Evolutionary conservation across 1,140 invertebrate species (phyloP).

Genomic region (Bombus confusus): DNA sequence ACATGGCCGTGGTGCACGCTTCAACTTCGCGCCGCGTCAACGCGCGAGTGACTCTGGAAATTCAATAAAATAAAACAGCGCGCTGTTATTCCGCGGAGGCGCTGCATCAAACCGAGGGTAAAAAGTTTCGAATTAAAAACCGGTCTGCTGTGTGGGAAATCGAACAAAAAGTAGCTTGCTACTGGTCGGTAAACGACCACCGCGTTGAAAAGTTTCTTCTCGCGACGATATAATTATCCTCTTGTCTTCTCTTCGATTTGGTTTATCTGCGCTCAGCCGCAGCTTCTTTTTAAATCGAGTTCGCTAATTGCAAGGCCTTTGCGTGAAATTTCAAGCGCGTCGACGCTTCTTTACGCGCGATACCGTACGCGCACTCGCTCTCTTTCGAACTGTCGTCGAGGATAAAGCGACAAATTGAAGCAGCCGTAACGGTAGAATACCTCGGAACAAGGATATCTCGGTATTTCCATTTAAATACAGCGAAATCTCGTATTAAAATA

Average conservation of each 20-base stretch:
- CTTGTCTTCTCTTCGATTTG: background rate
- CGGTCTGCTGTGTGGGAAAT: background rate
- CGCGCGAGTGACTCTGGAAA: background rate
- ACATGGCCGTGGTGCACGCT: background rate
- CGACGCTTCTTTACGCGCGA: no score
- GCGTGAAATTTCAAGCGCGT: no score
- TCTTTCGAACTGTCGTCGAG: no score
- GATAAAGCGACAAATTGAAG: no score
- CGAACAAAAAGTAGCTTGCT: background rate
- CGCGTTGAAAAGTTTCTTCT: background rate
- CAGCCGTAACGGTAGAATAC: no score
- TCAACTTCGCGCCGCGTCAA: background rate
- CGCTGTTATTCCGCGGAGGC: background rate
- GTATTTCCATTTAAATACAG: no score
- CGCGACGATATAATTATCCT: background rate
- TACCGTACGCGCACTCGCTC: no score
- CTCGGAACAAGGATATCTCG: no score
- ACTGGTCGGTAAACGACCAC: background rate
- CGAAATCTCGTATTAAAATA: no score
- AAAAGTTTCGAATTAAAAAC: conserved; percentile 17
- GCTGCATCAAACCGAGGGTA: background rate
- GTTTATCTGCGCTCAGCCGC: no score
- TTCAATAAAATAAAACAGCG: background rate
- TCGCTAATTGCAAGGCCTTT: no score
- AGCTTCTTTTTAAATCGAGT: no score